Evolutionary conservation across 2,113 vertebrate genomes (phyloP), one percentile per base, ranked within the genome.

Genomic region (Neolamprologus kungweensis): DNA sequence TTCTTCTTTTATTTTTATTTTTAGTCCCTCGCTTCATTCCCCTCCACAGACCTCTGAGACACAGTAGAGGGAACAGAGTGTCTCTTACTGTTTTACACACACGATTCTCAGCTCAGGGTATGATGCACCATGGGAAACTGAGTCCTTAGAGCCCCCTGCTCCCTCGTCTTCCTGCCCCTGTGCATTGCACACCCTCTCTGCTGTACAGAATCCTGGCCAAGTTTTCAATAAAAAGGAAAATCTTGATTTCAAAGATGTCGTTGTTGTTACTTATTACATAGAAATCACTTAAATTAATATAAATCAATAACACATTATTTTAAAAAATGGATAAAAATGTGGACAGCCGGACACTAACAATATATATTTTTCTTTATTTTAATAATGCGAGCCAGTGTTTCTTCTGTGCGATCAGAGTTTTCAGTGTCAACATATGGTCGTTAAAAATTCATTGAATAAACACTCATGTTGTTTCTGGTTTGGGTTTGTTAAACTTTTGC

Each of bases 171-270:
- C 92, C 90, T 88, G 92, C 93, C 91, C 90, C 88, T 89, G 92
- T 94, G 91, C 93, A 94, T 85, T 88, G 90, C 93, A 91, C 93
- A 93, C 88, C 91, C 87, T 93, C 90, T 94, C 92, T 94, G 92
- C 93, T 96, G 95, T 96, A 96, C 96, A 95, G 94, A 96, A 93
- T 95, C 94, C 94, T 96, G 95, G 93, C 93, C 94, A 95, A 94
- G 93, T 96, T 96, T 97, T 96, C 95, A 97, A 96, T 97, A 97
- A 97, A 97, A 95, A 90, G 81, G 79, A 92, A 95, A 94, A 95
- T 93, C 58, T 95, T 95, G 88, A 95, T 92, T 94, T 94, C 85
- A 96, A 89, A 91, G 2, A 86, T 84, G 47, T 85, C 75, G 82
- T 91, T 63, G 53, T 93, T 86, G 63, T 85, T 84, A 37, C 63